Evolutionary conservation across 1,140 invertebrate genomes (phyloP), one percentile per base, ranked within the genome.

Genomic region (Meteorus sp.): DNA sequence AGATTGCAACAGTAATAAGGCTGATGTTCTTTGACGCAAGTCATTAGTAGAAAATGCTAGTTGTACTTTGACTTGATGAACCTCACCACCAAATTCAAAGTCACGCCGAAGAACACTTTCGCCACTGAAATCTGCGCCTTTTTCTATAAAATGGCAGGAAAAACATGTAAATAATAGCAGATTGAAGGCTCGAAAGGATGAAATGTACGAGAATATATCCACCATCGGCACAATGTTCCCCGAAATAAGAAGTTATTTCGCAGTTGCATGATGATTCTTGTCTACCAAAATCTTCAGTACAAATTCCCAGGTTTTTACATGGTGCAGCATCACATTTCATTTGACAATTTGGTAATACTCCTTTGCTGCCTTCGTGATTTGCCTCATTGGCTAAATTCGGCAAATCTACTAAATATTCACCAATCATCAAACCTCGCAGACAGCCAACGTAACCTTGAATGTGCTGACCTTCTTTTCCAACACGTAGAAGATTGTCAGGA

Each of bases 291-390:
- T 93, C 88, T 75, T 97, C 94, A 6, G 90, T 88, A 69, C 94
- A 97, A 15, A 89, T 84, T 0, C 93, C 94, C 5, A 88, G 85
- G 76, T 97, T 92, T 67, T 92, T 89, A 70, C 94, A 97, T 0
- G 93, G 93, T 48, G 89, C 84, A 0, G 85, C 84, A 61, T 94
- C 91, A 72, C 94, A 97, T 67, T 92, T 91, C 86, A 94, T 93
- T 62, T 89, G 88, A 78, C 94, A 97, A 61, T 90, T 87, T 1
- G 86, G 84, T 13, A 92, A 74, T 0, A 94, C 86, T 3, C 89
- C 92, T 71, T 82, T 82, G 57, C 82, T 84, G 82, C 89, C 87
- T 78, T 87, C 85, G 72, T 88, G 85, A 74, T 86, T 87, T 64
- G 86, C 85, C 70, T 86, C 83, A 68, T 85, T 85, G 44, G 88